Percentiles rank a stretch among this genome's conserved stretches.
These are phyloP conservation scores for Heloderma charlesbogerti DNA, from an alignment of 2,113 vertebrate genomes.

Conservation along the genomic window DNA sequence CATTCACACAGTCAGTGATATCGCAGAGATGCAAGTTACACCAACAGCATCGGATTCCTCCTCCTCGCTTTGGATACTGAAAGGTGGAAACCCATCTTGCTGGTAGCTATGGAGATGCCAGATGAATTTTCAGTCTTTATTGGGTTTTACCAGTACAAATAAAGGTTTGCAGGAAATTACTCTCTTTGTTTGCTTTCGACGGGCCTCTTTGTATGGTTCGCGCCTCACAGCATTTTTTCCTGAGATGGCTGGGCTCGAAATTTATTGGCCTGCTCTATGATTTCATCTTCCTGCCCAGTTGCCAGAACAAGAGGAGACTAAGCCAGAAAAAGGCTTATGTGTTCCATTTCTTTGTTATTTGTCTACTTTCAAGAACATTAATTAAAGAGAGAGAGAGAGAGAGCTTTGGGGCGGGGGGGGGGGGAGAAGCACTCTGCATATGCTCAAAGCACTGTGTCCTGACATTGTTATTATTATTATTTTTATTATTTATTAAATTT, in stretches of 20 bases:
- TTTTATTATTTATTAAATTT: no score
- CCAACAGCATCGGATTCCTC: background rate
- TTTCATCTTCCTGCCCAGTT: background rate
- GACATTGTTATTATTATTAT: no score
- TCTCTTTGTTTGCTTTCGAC: background rate
- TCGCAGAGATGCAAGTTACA: background rate
- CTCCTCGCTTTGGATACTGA: background rate
- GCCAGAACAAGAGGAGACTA: background rate
- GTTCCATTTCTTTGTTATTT: background rate
- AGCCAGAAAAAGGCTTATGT: no score
- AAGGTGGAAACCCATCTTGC: background rate
- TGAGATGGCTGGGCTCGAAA: background rate
- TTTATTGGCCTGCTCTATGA: background rate
- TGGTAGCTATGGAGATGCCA: slow-evolving; percentile 4
- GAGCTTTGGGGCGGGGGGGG: no score
- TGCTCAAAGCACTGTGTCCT: background rate
- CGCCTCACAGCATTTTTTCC: background rate
- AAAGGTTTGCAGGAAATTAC: slow-evolving; percentile 52
- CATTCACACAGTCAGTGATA: background rate
- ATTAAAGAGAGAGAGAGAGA: no score
- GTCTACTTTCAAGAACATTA: background rate
- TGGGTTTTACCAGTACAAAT: slow-evolving; percentile 70
- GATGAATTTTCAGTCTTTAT: slow-evolving; percentile 46
- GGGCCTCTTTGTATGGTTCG: background rate
- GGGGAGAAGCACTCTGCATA: background rate